A percentile compares a stretch with the other conserved stretches of the same genome.
These are phyloP conservation scores for Kryptopterus vitreolus DNA, from an alignment of 2,797 vertebrate species.

Conservation along the genomic window DNA sequence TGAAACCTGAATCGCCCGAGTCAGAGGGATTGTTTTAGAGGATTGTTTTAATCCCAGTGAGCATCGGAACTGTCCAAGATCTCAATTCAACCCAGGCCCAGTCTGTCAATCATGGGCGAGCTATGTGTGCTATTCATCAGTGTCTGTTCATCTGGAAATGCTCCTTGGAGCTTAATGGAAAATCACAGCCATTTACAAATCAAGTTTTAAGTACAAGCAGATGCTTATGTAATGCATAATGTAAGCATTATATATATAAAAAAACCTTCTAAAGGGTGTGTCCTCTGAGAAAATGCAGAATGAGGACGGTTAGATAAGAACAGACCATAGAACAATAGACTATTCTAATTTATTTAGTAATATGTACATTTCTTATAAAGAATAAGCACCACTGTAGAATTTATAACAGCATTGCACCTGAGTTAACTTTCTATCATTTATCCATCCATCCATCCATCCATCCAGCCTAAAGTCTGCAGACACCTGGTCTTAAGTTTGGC, in stretches of 20 bases:
- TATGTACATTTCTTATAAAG: constrained; percentile 32
- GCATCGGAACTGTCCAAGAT: constrained; percentile 38
- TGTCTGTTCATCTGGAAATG: constrained; percentile 59
- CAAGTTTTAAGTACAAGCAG: constrained; percentile 62
- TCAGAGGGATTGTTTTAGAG: constrained; percentile 33
- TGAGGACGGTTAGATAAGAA: constrained; percentile 25
- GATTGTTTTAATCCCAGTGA: constrained; percentile 36
- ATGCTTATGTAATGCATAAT: constrained; percentile 49
- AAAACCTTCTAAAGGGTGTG: constrained; percentile 42
- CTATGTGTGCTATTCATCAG: constrained; percentile 56
- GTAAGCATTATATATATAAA: constrained; percentile 32
- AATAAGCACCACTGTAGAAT: constrained; percentile 20
- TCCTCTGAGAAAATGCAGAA: constrained; percentile 31
- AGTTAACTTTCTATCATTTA: not conserved
- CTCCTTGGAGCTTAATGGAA: constrained; percentile 53
- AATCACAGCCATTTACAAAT: constrained; percentile 61
- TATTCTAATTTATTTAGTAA: constrained; percentile 39
- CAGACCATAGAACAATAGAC: constrained; percentile 45
- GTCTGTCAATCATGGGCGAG: constrained; percentile 49
- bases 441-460: not conserved
- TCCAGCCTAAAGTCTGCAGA: no score
- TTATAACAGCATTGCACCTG: not conserved
- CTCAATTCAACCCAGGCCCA: constrained; percentile 31
- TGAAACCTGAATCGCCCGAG: constrained; percentile 28
- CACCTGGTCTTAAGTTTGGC: no score